These are phyloP conservation scores for Pseudolycoriella hygida DNA, from an alignment of 2,888 invertebrate species.

Conservation along the genomic window DNA sequence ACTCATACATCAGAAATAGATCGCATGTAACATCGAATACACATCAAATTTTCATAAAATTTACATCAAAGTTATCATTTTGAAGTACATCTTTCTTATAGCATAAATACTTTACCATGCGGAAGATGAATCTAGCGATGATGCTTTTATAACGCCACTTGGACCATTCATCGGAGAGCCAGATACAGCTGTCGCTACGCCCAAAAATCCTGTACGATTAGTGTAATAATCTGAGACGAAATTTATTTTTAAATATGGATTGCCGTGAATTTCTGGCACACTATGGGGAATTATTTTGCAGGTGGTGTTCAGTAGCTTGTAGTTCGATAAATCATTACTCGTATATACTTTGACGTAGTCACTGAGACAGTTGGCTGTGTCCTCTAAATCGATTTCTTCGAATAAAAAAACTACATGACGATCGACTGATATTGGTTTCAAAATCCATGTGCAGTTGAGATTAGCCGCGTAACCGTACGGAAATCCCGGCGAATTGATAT, in stretches of 20 bases:
- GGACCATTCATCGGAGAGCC: slow-evolving; percentile 44
- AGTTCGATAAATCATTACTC: slow-evolving; percentile 31
- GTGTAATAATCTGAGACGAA: slow-evolving; percentile 45
- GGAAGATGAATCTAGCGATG: too few species aligned
- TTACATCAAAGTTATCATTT: too few species aligned
- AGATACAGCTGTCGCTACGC: slow-evolving; percentile 39
- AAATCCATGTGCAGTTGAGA: slow-evolving; percentile 56
- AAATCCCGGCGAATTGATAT: slow-evolving; percentile 57
- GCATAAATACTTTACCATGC: too few species aligned
- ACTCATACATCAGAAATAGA: too few species aligned
- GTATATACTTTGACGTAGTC: slow-evolving; percentile 46
- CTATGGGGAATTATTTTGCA: slow-evolving; percentile 32
- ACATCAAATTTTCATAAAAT: too few species aligned
- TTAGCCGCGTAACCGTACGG: slow-evolving; percentile 44
- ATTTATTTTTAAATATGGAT: slow-evolving; percentile 43
- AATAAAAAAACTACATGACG: slow-evolving; percentile 43
- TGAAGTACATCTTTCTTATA: too few species aligned
- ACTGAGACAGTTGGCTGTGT: slow-evolving; percentile 32
- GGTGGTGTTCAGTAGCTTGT: slow-evolving; percentile 34
- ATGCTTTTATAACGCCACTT: slow-evolving; percentile 34
- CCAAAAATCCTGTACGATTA: slow-evolving; percentile 50
- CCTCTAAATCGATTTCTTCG: slow-evolving; percentile 40
- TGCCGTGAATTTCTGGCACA: slow-evolving; percentile 20
- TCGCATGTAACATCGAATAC: too few species aligned
- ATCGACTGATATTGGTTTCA: slow-evolving; percentile 36